phyloP scores from a whole-genome alignment of 1,140 invertebrate genomes.

The Rhyacophila brunnea region DNA sequence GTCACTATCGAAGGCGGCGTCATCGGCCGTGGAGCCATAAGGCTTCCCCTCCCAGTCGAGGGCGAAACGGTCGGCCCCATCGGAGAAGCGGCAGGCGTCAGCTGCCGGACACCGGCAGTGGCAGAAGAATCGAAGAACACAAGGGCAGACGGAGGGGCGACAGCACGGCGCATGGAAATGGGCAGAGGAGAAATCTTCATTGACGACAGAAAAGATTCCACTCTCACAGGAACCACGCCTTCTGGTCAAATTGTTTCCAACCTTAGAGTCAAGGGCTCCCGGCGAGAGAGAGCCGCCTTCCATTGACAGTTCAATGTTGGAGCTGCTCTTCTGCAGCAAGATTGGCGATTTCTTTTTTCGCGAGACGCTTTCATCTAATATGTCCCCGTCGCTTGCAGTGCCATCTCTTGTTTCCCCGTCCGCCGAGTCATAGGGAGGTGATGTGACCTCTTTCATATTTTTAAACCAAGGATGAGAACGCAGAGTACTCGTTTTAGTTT shows the following conservation, averaged over 20 bases:
- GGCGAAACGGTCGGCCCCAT: neutral
- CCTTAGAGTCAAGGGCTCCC: slow-evolving; percentile 30
- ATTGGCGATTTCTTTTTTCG: slow-evolving; percentile 28
- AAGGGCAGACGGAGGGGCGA: slow-evolving; percentile 45
- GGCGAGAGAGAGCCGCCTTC: slow-evolving; percentile 34
- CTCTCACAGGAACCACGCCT: slow-evolving; percentile 84
- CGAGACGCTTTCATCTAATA: neutral
- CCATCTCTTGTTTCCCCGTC: no score
- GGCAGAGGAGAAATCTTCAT: slow-evolving; percentile 62
- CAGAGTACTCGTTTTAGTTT: no score
- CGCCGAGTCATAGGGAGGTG: no score
- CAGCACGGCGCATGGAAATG: slow-evolving; percentile 36
- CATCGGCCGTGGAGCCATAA: neutral
- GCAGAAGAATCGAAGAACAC: slow-evolving; percentile 47
- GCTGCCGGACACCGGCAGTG: slow-evolving; percentile 42
- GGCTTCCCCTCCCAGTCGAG: no score
- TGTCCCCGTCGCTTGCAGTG: no score
- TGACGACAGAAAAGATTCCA: slow-evolving; percentile 83
- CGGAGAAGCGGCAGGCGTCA: slow-evolving; percentile 31
- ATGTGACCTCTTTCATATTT: no score
- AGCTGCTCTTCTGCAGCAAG: slow-evolving; percentile 43
- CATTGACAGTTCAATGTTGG: slow-evolving; percentile 43
- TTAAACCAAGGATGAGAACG: no score
- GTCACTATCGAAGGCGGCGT: slow-evolving; percentile 23
- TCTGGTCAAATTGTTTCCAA: slow-evolving; percentile 51